A percentile compares a stretch with the other conserved stretches of the same genome.
These are phyloP conservation scores for Sinella curviseta DNA, from an alignment of 1,140 invertebrate genomes.

Conservation along the genomic window DNA sequence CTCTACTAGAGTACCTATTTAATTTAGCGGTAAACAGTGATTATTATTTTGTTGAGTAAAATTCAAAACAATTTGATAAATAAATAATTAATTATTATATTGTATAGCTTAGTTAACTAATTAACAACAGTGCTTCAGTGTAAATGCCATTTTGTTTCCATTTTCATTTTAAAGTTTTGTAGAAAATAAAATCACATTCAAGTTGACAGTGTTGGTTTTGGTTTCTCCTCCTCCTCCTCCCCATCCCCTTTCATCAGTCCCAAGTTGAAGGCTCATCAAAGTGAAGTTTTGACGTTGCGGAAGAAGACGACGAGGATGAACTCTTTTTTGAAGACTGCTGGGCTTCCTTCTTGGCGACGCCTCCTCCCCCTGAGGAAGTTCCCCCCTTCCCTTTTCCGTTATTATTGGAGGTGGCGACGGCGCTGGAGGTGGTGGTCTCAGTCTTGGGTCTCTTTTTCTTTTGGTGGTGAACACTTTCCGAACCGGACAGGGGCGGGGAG, in stretches of 20 bases:
- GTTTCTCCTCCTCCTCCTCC: no score
- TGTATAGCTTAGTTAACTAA: no score
- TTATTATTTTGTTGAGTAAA: no score
- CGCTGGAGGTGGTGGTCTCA: no score
- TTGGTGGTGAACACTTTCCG: not conserved
- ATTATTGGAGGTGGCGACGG: no score
- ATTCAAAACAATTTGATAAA: no score
- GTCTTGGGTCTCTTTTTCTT: constrained; percentile 24
- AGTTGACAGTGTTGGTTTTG: not conserved
- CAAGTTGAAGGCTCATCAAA: not conserved
- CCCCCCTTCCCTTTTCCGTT: not conserved
- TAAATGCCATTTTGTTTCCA: not conserved
- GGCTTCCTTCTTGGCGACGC: not conserved
- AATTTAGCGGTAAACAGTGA: no score
- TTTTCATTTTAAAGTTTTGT: not conserved
- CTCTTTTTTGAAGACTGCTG: not conserved
- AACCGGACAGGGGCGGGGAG: not conserved
- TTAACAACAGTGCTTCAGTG: no score
- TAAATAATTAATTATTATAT: no score
- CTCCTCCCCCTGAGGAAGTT: not conserved
- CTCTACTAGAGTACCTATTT: no score
- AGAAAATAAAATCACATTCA: not conserved
- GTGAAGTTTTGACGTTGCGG: not conserved
- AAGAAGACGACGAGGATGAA: not conserved
- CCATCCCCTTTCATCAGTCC: not conserved